phyloP scores from a whole-genome alignment of 2,888 invertebrate species.

The Rhingia campestris region DNA sequence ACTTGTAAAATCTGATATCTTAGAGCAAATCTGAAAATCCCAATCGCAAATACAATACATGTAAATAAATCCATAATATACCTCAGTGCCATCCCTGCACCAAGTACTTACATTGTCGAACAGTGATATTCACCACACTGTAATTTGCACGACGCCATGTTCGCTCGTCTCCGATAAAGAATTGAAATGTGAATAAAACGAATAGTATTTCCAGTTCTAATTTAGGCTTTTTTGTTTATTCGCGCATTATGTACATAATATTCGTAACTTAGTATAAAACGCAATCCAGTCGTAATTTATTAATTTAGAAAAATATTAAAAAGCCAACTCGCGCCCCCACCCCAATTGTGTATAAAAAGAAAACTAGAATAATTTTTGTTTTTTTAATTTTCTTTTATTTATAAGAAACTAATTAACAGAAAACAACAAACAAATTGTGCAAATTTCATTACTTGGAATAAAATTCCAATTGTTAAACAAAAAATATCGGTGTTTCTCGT shows the following conservation, averaged over 20 bases:
- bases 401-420: background rate
- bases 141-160: slow-evolving; percentile 60
- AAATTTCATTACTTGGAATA: slow-evolving; percentile 12
- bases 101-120: background rate
- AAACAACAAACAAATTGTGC: slow-evolving; percentile 1
- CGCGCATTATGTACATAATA: slow-evolving; percentile 60
- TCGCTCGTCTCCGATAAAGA: slow-evolving; percentile 43
- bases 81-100: slow-evolving; percentile 37
- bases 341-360: slow-evolving; percentile 6
- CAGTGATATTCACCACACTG: slow-evolving; percentile 40
- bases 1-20: no score
- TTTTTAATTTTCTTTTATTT: background rate
- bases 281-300: slow-evolving; percentile 42
- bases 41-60: no score
- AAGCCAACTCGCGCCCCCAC: background rate
- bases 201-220: slow-evolving; percentile 10
- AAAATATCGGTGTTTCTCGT: background rate
- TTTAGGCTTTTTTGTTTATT: slow-evolving; percentile 49
- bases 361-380: slow-evolving; percentile 5
- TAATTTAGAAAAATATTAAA: slow-evolving; percentile 33
- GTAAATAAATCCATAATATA: background rate
- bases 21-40: no score
- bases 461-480: background rate
- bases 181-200: slow-evolving; percentile 62
- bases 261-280: slow-evolving; percentile 25